Evolutionary conservation across 2,888 invertebrate genomes (phyloP).

Genomic region (Ptychoptera albimana): DNA sequence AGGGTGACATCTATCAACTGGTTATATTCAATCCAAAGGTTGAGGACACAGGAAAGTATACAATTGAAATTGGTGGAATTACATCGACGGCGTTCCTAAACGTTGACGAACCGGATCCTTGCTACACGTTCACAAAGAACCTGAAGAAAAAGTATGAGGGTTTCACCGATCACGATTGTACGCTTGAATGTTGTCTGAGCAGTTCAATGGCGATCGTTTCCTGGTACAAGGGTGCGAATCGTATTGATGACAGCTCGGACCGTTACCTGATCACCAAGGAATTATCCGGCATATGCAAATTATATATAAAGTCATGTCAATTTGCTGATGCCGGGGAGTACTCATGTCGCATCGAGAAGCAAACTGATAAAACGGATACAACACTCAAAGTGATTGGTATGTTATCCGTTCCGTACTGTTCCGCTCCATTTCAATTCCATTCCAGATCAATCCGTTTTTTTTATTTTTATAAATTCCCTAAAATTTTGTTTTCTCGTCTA

Average conservation of each 20-base stretch:
- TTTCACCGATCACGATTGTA: slow-evolving; percentile 76
- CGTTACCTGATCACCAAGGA: slow-evolving; percentile 83
- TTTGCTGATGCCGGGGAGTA: slow-evolving; percentile 82
- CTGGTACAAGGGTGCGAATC: slow-evolving; percentile 76
- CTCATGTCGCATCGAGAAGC: slow-evolving; percentile 74
- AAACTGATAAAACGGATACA: slow-evolving; percentile 73
- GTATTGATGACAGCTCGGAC: slow-evolving; percentile 60
- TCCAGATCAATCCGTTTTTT: too few relatives aligned
- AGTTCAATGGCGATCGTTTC: slow-evolving; percentile 86
- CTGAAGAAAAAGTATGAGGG: slow-evolving; percentile 81
- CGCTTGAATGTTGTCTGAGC: slow-evolving; percentile 86
- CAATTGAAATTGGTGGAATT: slow-evolving; percentile 83
- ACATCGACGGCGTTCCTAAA: slow-evolving; percentile 80
- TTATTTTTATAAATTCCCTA: too few relatives aligned
- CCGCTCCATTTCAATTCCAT: too few relatives aligned
- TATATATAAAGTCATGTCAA: slow-evolving; percentile 67
- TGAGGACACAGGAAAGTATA: slow-evolving; percentile 95
- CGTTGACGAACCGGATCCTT: slow-evolving; percentile 94
- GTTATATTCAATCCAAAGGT: slow-evolving; percentile 82
- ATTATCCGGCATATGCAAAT: slow-evolving; percentile 74
- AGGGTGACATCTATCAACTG: slow-evolving; percentile 80
- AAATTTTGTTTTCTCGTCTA: neutral
- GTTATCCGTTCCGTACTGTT: too few relatives aligned
- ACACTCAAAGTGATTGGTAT: slow-evolving; percentile 62
- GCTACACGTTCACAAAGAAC: slow-evolving; percentile 81